Conservation (phyloP, 2,797 vertebrate species). For the Macroramphosus scolopax region DNA sequence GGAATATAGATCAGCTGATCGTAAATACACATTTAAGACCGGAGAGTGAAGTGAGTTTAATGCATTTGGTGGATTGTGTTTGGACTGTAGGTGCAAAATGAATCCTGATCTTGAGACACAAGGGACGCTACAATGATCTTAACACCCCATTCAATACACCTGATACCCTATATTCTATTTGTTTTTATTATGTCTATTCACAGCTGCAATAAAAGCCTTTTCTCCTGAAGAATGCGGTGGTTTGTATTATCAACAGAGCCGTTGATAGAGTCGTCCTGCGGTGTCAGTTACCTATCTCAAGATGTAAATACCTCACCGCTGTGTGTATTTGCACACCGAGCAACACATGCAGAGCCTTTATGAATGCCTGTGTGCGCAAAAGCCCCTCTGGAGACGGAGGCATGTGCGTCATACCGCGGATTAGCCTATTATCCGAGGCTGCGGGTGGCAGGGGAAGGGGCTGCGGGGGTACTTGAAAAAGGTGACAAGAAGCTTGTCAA, state of each 20-base stretch:
- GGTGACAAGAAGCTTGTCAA: constrained; percentile 45
- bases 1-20: no score
- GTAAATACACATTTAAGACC: no score
- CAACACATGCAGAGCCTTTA: constrained; percentile 47
- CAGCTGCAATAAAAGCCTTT: constrained; percentile 42
- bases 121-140: constrained; percentile 13
- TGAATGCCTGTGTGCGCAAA: constrained; percentile 70
- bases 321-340: constrained; percentile 52
- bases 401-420: constrained; percentile 69
- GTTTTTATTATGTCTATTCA: constrained; percentile 37
- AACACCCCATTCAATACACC: not conserved
- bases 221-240: constrained; percentile 52
- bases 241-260: constrained; percentile 34
- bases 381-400: constrained; percentile 66
- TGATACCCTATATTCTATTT: constrained; percentile 19
- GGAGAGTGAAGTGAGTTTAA: no score
- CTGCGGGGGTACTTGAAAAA: constrained; percentile 44
- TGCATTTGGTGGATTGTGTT: no score
- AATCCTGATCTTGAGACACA: no score
- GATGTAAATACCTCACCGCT: constrained; percentile 67
- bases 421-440: constrained; percentile 69
- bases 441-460: constrained; percentile 47
- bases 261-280: constrained; percentile 57
- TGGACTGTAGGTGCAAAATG: no score
- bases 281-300: constrained; percentile 62